Base-by-base conservation (phyloP, 2,113 vertebrate genomes). In the Rhinopomastus cyanomelas region DNA sequence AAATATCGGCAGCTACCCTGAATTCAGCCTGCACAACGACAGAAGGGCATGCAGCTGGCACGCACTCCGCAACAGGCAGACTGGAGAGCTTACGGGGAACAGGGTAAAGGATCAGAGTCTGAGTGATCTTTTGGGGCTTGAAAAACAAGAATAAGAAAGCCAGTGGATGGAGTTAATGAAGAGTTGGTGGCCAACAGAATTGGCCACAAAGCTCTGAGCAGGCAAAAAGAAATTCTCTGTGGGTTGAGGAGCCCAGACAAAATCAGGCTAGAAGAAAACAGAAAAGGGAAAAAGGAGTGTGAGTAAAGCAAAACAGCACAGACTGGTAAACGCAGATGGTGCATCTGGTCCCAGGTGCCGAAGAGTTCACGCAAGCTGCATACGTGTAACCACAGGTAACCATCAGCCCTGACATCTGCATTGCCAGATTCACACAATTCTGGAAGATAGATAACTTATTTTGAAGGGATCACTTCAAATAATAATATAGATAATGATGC, bases 391-490 rank as follows among this genome's bases (percentile, higher is more conserved):
- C 1, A 1, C 86, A 82, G 75, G 87, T 87, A 93, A 57, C 79
- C 64, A 62, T 85, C 74, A 81, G 78, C 62, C 57, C 67, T 85
- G 81, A 90, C 78, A 93, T 89, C 75, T 93, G 85, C 81, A 82
- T 44, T 69, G 79, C 87, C 75, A 85, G n/a, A 85, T 90, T 85
- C 81, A 52, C 12, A 65, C 62, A 81, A 36, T 94, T 93, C 36
- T 26, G 55, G 85, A 92, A 93, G 71, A 93, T 69, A 95, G 89
- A 92, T 66, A 87, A 85, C 68, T 84, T 84, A 57, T 72, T 94
- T 89, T 82, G 87, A 92, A 89, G 42, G 62, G 42, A 91, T 68
- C 56, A 89, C 64, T 92, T 92, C 88, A 91, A 91, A 92, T 94
- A 96, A 89, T 59, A 81, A 68, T 74, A 71, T 26, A 92, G 82